A percentile compares a stretch with the other conserved stretches of the same genome.
Evolutionary conservation across 2,113 vertebrate genomes (phyloP).

Genomic region (Origma solitaria): DNA sequence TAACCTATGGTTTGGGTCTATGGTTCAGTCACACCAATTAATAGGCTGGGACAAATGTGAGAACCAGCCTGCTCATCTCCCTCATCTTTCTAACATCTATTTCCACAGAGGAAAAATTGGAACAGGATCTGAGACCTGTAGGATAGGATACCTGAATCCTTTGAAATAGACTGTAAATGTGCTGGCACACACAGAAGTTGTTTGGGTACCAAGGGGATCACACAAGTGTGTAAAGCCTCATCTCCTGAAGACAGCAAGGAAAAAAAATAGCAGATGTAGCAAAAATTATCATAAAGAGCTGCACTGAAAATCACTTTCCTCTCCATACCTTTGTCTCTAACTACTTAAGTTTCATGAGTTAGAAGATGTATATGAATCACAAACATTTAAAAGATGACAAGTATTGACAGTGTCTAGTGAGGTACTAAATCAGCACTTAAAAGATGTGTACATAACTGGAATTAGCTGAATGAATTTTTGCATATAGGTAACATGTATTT

Average conservation of each 20-base stretch:
- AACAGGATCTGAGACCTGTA: not conserved
- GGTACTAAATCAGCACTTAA: not conserved
- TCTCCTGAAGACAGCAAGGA: not conserved
- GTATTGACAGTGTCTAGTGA: not conserved
- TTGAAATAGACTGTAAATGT: not conserved
- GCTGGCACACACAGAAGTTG: not conserved
- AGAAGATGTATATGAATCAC: not conserved
- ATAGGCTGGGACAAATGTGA: accelerated
- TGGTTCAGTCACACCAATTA: not conserved
- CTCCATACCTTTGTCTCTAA: not conserved
- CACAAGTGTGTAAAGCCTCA: not conserved
- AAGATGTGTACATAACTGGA: not conserved
- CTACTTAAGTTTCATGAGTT: not conserved
- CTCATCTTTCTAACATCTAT: not conserved
- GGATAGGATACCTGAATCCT: not conserved
- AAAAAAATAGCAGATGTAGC: not conserved
- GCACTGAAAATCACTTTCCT: not conserved
- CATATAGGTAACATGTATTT: not conserved
- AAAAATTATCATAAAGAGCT: not conserved
- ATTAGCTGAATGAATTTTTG: constrained; percentile 5
- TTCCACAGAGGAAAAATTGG: not conserved
- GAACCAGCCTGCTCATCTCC: not conserved
- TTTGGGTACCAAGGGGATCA: not conserved
- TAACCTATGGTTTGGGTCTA: not conserved
- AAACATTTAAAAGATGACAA: constrained; percentile 23